These are phyloP conservation scores for Drosophila subobscura DNA, from an alignment of 1,140 invertebrate species.

Conservation along the genomic window DNA sequence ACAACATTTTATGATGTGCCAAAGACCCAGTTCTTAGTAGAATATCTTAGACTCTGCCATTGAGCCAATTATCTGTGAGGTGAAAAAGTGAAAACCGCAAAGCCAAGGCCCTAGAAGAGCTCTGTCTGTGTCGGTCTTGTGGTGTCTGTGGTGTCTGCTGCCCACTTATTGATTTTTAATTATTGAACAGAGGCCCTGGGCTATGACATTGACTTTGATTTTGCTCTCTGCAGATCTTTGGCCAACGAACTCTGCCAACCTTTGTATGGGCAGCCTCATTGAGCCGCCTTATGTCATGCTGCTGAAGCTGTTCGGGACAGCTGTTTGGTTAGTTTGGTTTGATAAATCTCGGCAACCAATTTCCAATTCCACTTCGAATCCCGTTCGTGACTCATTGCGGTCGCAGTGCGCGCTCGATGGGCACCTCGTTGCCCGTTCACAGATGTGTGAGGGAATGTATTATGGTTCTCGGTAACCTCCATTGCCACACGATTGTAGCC, in stretches of 20 bases:
- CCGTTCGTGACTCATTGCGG: slow-evolving; percentile 73
- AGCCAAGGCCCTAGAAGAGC: slow-evolving; percentile 23
- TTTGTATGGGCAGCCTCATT: slow-evolving; percentile 3
- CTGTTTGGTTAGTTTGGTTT: slow-evolving; percentile 8
- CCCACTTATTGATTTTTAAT: slow-evolving; percentile 70
- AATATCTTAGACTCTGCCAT: neutral
- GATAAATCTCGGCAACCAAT: slow-evolving; percentile 50
- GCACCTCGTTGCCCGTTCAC: too few species aligned
- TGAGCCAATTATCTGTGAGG: neutral
- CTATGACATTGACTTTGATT: slow-evolving; percentile 61
- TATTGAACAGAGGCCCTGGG: slow-evolving; percentile 39
- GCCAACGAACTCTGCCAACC: slow-evolving; percentile 48
- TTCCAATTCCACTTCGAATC: slow-evolving; percentile 56
- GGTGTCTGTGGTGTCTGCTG: neutral
- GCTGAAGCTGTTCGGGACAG: too few species aligned
- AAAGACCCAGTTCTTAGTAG: too few species aligned
- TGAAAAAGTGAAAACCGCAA: slow-evolving; percentile 41
- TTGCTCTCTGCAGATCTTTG: slow-evolving; percentile 21
- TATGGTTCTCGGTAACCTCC: slow-evolving; percentile 19
- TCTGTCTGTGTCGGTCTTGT: neutral
- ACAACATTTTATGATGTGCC: neutral
- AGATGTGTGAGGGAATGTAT: too few species aligned
- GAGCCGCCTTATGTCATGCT: too few species aligned
- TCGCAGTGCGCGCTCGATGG: slow-evolving; percentile 19
- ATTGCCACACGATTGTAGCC: slow-evolving; percentile 1